Conservation (phyloP, 2,888 invertebrate genomes). For the Coenonympha glycerion region DNA sequence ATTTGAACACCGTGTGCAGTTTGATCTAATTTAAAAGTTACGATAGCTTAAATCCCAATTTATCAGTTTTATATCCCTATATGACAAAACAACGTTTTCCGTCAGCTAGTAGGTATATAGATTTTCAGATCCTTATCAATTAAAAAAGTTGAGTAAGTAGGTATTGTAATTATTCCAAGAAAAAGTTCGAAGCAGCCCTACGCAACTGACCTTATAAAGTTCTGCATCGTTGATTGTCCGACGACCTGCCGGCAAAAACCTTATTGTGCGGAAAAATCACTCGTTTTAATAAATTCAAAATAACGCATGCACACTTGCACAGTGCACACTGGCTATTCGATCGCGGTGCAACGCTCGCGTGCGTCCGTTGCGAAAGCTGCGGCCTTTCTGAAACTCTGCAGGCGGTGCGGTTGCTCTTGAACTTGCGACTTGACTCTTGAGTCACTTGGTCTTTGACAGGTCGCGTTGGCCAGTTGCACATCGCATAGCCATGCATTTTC, state of each 20-base stretch:
- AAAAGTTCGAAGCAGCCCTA: slow-evolving; percentile 3
- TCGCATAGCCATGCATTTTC: slow-evolving; percentile 53
- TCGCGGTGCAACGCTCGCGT: slow-evolving; percentile 39
- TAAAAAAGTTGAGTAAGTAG: too few relatives aligned
- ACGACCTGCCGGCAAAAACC: slow-evolving; percentile 36
- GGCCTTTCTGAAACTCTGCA: slow-evolving; percentile 48
- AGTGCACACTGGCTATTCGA: too few relatives aligned
- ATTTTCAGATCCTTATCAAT: too few relatives aligned
- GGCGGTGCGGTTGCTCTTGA: slow-evolving; percentile 57
- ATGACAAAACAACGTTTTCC: too few relatives aligned
- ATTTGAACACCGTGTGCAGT: too few relatives aligned
- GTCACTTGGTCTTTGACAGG: slow-evolving; percentile 42
- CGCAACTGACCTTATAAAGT: slow-evolving; percentile 57
- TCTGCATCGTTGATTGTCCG: slow-evolving; percentile 54
- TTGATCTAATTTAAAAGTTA: too few relatives aligned
- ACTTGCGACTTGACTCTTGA: slow-evolving; percentile 43
- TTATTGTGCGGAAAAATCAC: slow-evolving; percentile 32
- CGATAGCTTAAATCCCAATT: too few relatives aligned
- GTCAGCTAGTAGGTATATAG: too few relatives aligned
- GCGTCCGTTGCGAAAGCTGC: slow-evolving; percentile 51
- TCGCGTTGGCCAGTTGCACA: slow-evolving; percentile 47
- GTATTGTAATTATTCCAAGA: neutral
- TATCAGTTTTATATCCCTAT: too few relatives aligned
- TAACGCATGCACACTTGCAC: slow-evolving; percentile 44
- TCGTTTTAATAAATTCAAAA: slow-evolving; percentile 37